Evolutionary conservation across 2,888 invertebrate genomes (phyloP), one percentile per base, ranked within the genome.

Genomic region (Hypsopygia costalis): DNA sequence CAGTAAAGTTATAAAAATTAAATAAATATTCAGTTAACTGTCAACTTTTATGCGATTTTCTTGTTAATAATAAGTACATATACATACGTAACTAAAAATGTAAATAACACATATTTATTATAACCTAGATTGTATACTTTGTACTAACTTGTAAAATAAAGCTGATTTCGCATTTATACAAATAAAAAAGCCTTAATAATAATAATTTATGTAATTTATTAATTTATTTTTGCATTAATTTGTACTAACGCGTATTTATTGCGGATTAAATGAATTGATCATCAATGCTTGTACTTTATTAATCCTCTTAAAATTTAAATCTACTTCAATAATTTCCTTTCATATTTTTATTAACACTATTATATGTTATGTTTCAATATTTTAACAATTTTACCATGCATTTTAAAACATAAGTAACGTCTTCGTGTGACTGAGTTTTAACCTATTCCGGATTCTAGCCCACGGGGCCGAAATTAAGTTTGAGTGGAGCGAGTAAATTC

Each of bases 121-220:
- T 62, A 60, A 67, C 51, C 57, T 62, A 58, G 64, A 67, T 62
- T 52, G 10, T 49, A 55, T 16, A 16, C 16, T 16, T 16, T 2
- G 16, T 69, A 76, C 74, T 81, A 69, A 80, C 75, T 75, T 77
- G 79, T 81, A 80, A 71, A 77, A 66, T 66, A 51, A 59, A 58
- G 70, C 72, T 79, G 61, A 69, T 81, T 77, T 77, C 78, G 87
- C 87, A 86, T 86, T 87, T 87, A 86, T 50, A 65, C 56, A 63
- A 63, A 57, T 55, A 63, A 63, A 25, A 25, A 8, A 25, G 6
- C 25, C 63, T 61, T 51, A 67, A 62, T 58, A 61, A 56, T 52
- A 57, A 59, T 57, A 51, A 44, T 42, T 50, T 49, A 51, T 49
- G 51, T 65, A 67, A 69, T 73, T 69, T 67, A 75, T 71, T 75